Conservation (phyloP, 2,113 vertebrate species). For the Nettapus auritus region DNA sequence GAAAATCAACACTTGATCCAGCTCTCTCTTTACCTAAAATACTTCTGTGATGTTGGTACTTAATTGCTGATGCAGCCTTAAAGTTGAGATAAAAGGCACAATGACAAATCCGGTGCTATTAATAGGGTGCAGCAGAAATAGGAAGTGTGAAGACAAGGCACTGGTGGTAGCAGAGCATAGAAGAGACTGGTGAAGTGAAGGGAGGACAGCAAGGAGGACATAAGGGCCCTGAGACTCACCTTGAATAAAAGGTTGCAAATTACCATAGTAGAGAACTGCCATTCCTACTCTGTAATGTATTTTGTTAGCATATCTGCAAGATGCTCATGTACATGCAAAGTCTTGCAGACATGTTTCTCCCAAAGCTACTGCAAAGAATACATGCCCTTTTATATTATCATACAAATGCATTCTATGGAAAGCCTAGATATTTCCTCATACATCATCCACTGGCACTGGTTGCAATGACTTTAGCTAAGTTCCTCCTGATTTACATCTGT, state of each 20-base stretch:
- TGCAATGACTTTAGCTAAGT: background rate
- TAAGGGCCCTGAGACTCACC: background rate
- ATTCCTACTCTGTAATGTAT: background rate
- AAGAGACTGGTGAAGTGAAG: background rate
- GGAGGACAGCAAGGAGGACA: background rate
- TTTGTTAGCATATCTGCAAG: background rate
- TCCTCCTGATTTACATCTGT: conserved; percentile 14
- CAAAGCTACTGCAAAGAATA: background rate
- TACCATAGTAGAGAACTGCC: background rate
- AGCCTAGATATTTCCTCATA: background rate
- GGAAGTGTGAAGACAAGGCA: background rate
- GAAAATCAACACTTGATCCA: background rate
- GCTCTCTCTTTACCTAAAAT: background rate
- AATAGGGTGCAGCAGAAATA: background rate
- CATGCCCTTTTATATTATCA: background rate
- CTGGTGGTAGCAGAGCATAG: background rate
- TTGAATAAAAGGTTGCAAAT: background rate
- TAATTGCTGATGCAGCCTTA: background rate
- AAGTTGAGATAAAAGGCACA: background rate
- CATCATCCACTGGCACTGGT: background rate
- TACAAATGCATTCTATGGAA: background rate
- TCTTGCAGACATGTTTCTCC: background rate
- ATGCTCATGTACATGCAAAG: background rate
- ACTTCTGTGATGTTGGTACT: background rate
- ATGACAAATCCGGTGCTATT: background rate